Evolutionary conservation across 2,113 vertebrate species (phyloP).

Genomic region (Cyanoramphus novaezelandiae): DNA sequence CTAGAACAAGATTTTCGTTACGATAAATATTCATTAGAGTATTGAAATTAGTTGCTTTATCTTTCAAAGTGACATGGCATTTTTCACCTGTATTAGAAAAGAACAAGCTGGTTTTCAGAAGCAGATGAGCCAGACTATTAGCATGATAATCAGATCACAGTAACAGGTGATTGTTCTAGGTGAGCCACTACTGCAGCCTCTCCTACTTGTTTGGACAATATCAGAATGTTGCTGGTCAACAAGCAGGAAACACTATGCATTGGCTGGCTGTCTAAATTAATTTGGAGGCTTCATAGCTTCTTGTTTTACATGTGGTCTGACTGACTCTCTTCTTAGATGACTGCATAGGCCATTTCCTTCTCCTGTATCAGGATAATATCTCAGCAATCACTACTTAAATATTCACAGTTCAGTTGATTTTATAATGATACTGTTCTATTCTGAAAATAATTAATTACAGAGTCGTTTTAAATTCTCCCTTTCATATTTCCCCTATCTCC

Average conservation of each 20-base stretch:
- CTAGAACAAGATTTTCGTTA: neutral
- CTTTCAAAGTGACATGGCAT: neutral
- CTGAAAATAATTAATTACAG: neutral
- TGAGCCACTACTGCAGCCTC: conserved; percentile 45
- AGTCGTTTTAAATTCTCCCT: neutral
- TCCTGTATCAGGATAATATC: neutral
- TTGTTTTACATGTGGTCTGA: neutral
- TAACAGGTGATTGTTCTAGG: conserved; percentile 49
- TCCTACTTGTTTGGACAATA: conserved; percentile 58
- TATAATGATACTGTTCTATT: neutral
- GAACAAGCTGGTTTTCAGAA: conserved; percentile 47
- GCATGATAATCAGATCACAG: conserved; percentile 57
- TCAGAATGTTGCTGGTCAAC: conserved; percentile 62
- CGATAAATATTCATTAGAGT: neutral
- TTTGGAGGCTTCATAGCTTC: neutral
- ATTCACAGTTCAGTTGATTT: neutral
- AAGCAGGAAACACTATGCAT: neutral
- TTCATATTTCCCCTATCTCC: neutral
- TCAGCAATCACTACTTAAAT: neutral
- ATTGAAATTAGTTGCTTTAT: conserved; percentile 6
- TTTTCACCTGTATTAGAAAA: conserved; percentile 33
- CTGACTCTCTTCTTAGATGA: neutral
- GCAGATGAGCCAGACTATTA: conserved; percentile 33
- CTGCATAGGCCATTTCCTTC: neutral
- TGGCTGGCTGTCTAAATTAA: conserved; percentile 9